These are phyloP conservation scores for Mormyrus hasselquistii DNA, from an alignment of 2,797 vertebrate species.

Conservation along the genomic window DNA sequence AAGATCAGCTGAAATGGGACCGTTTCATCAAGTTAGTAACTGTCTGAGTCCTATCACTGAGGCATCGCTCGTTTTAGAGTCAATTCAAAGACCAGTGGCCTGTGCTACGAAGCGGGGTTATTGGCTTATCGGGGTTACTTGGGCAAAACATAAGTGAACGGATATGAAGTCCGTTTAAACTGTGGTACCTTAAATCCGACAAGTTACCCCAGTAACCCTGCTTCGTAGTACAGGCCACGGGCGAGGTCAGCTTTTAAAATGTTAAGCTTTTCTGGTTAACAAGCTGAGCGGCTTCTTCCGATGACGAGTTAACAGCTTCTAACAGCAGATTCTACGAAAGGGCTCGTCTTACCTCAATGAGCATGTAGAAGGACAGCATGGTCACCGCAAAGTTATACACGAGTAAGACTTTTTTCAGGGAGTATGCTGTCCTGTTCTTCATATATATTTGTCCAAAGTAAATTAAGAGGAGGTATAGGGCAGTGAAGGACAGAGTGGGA, in stretches of 20 bases:
- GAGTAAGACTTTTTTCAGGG: slow-evolving; percentile 66
- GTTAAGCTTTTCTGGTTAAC: neutral
- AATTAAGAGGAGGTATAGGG: slow-evolving; percentile 67
- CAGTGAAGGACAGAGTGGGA: slow-evolving; percentile 68
- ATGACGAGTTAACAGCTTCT: neutral
- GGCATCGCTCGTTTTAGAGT: neutral
- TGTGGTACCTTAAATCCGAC: too few species aligned
- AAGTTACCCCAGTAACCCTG: too few species aligned
- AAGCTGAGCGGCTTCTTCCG: neutral
- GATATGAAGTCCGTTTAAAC: too few species aligned
- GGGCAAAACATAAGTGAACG: too few species aligned
- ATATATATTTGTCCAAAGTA: slow-evolving; percentile 72
- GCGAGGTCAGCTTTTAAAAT: neutral
- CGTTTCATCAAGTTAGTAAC: neutral
- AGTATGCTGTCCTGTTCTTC: slow-evolving; percentile 69
- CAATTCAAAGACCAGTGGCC: neutral
- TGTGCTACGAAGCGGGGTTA: neutral
- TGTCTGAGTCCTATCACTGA: neutral
- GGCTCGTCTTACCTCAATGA: slow-evolving; percentile 65
- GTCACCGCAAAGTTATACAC: slow-evolving; percentile 75
- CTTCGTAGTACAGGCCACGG: too few species aligned
- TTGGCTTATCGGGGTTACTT: too few species aligned
- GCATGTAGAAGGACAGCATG: slow-evolving; percentile 74
- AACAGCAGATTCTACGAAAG: neutral
- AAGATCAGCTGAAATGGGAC: slow-evolving; percentile 66